Base-by-base conservation (phyloP, 1,140 invertebrate species). In the Cheumatopsyche charites region DNA sequence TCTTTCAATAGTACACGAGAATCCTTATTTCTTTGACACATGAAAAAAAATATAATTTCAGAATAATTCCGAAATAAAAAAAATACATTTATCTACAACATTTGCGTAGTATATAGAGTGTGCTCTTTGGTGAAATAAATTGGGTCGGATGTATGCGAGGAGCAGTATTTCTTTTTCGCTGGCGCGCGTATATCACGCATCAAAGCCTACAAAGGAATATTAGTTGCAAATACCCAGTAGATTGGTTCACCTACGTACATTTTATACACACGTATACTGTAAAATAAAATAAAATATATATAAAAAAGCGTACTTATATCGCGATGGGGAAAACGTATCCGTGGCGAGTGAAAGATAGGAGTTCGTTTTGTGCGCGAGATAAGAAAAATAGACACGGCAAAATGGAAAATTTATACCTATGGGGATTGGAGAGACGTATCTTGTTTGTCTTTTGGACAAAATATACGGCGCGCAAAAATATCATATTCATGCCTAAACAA, bases 391-490 rank as follows among this genome's bases (percentile, higher is more conserved):
- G 74, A 75, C 74, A 71, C 71, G 74, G 71, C 71, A 75, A 75
- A 75, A 75, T 75, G 74, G 74, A 75, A 75, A 75, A 75, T 75
- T 75, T 75, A 73, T 75, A 75, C 74, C 74, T 75, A 75, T 73
- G 74, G 74, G 74, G 74, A 76, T 76, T 76, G 74, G 70, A 58
- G 21, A 76, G 71, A 76, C 72, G 69, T 73, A 73, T 73, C 74
- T 76, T 76, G 72, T 76, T 76, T 76, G 74, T 76, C 74, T 73
- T 76, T 73, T 76, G 74, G 72, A 73, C 74, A 73, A 76, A 76
- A 76, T 76, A 76, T 73, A 75, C 74, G 68, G 61, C 45, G 52
- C 52, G 74, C 45, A 75, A 75, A 75, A 75, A 76, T 76, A 76
- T 76, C 69, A 76, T 76, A 76, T 76, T 73, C 72, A 71, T 73